These are phyloP conservation scores for Anas platyrhynchos DNA, from an alignment of 2,113 vertebrate genomes.

Conservation along the genomic window DNA sequence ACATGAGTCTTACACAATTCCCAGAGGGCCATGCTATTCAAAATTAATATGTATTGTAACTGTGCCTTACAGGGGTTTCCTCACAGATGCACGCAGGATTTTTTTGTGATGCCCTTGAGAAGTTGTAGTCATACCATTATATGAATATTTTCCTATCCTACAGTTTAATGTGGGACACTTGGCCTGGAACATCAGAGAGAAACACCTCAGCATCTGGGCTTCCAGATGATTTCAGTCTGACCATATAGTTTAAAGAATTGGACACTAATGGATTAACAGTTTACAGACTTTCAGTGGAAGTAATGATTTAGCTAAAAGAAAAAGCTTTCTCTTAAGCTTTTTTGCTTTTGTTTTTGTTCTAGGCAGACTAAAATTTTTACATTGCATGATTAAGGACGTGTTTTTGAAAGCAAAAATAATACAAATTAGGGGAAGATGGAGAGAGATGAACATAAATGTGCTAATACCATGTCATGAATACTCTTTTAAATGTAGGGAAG, in stretches of 20 bases:
- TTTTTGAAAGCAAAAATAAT: constrained; percentile 8
- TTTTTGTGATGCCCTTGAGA: background rate
- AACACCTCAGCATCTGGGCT: constrained; percentile 2
- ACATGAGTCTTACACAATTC: constrained; percentile 29
- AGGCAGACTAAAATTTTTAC: background rate
- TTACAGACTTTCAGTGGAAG: background rate
- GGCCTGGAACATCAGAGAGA: constrained; percentile 30
- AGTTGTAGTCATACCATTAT: background rate
- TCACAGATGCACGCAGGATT: constrained; percentile 10
- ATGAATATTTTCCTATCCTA: constrained; percentile 40
- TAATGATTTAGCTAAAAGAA: background rate
- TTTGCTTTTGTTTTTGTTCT: background rate
- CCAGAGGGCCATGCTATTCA: background rate
- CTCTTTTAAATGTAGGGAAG: background rate
- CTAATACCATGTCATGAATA: background rate
- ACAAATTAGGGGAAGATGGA: background rate
- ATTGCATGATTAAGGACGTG: background rate
- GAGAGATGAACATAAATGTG: background rate
- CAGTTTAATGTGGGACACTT: constrained; percentile 16
- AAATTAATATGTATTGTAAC: constrained; percentile 16
- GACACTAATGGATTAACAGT: constrained; percentile 5
- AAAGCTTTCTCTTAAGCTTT: background rate
- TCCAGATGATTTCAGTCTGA: constrained; percentile 12
- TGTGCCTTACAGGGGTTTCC: constrained; percentile 34
- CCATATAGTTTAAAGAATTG: background rate